A percentile compares a stretch with the other conserved stretches of the same genome.
Conservation (phyloP, 2,113 vertebrate species). For the human (Homo sapiens) region GRCh38 chr3:94033501-94034000, state of each 20-base stretch:
- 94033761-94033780: background rate
- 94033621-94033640: background rate
- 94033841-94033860: background rate
- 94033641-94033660: background rate
- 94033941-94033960: background rate
- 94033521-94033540: background rate
- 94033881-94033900: background rate
- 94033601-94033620: conserved; percentile 3
- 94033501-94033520: background rate
- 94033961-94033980: background rate
- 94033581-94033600: background rate
- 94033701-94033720: background rate
- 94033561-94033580: background rate
- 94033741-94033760: background rate
- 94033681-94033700: background rate
- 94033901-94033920: background rate
- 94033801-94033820: background rate
- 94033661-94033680: background rate
- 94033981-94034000: background rate
- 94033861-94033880: background rate
- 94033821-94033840: background rate
- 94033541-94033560: background rate
- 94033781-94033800: background rate
- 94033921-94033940: background rate
- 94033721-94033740: background rate